These are phyloP conservation scores for Parnassius orleans DNA, from an alignment of 2,888 invertebrate species.

Conservation along the genomic window DNA sequence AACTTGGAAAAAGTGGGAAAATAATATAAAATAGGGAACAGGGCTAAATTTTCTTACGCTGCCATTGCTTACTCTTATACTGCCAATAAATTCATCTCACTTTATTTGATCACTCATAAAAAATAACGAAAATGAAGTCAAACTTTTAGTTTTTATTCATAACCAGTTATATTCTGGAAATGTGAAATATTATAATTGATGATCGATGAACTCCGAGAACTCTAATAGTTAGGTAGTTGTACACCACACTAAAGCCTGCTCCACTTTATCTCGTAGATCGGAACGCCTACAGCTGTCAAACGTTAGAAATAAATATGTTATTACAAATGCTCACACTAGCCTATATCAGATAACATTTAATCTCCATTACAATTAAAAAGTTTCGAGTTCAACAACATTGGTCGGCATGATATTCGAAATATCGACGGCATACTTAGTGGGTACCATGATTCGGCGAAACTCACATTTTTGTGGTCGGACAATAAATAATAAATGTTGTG, in stretches of 20 bases:
- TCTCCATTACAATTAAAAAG: constrained; percentile 79
- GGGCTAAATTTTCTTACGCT: too few relatives aligned
- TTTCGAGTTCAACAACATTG: constrained; percentile 57
- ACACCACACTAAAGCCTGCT: constrained; percentile 52
- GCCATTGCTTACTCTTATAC: too few relatives aligned
- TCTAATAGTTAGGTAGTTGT: constrained; percentile 45
- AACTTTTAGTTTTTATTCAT: too few relatives aligned
- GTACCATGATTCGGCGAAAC: constrained; percentile 32
- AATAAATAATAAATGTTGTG: constrained; percentile 41
- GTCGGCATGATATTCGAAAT: constrained; percentile 47
- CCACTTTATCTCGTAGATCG: constrained; percentile 60
- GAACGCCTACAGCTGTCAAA: constrained; percentile 77
- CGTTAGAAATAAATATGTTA: constrained; percentile 78
- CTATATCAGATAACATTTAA: constrained; percentile 72
- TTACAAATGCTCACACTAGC: constrained; percentile 70
- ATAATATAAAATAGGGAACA: too few relatives aligned
- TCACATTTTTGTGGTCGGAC: constrained; percentile 28
- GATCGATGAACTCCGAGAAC: constrained; percentile 30
- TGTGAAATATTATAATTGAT: not conserved
- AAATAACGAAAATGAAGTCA: too few relatives aligned
- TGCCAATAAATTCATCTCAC: too few relatives aligned
- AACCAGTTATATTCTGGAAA: too few relatives aligned
- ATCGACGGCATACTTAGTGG: constrained; percentile 35
- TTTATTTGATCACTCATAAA: too few relatives aligned
- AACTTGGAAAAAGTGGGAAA: too few relatives aligned